phyloP scores from a whole-genome alignment of 2,888 invertebrate genomes.

The Julus scandinavius region DNA sequence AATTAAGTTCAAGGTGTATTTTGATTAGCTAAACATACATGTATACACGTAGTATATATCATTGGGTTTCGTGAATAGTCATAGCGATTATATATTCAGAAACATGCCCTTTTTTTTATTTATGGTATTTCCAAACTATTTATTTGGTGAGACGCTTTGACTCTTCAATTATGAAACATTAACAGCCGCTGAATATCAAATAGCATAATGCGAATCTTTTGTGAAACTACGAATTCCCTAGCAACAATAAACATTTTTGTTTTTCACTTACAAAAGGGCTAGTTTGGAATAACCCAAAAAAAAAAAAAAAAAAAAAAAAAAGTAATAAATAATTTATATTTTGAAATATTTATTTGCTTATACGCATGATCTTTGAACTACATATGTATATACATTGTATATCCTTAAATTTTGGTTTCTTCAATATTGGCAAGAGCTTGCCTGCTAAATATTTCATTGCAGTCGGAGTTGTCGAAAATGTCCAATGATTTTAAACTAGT shows the following conservation, averaged over 20 bases:
- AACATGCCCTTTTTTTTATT: neutral
- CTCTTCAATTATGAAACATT: too few species aligned
- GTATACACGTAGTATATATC: too few species aligned
- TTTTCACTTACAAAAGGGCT: neutral
- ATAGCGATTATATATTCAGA: neutral
- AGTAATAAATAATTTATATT: neutral
- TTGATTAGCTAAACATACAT: too few species aligned
- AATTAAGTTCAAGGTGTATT: too few species aligned
- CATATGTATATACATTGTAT: neutral
- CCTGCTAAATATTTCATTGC: neutral
- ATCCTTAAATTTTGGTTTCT: neutral
- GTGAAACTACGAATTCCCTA: neutral
- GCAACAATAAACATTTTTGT: neutral
- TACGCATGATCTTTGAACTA: neutral
- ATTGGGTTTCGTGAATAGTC: neutral
- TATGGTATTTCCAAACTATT: neutral
- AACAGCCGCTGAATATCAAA: too few species aligned
- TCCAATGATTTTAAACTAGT: neutral
- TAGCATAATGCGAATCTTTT: too few species aligned
- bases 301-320: neutral
- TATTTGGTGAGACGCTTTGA: neutral
- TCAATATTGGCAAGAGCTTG: neutral
- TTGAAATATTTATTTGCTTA: neutral
- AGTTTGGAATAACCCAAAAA: neutral
- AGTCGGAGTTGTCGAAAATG: neutral